phyloP scores from a whole-genome alignment of 2,797 vertebrate species.

The Melanotaenia nigrans region DNA sequence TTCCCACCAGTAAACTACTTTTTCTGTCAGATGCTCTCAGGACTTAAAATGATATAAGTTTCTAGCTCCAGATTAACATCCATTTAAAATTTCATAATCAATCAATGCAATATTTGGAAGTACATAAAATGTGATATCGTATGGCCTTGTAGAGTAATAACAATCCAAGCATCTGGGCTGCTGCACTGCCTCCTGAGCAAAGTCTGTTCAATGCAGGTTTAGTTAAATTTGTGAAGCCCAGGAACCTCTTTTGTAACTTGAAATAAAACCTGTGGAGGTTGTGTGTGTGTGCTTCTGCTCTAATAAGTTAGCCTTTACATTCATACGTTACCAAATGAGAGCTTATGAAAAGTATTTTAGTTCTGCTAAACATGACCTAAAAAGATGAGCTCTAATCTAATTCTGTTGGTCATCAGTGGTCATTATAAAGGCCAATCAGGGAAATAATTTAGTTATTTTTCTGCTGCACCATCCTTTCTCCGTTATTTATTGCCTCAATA shows the following conservation, averaged over 20 bases:
- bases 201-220: neutral
- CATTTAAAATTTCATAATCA: neutral
- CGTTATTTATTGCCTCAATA: neutral
- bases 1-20: neutral
- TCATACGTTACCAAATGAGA: neutral
- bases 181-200: slow-evolving; percentile 6
- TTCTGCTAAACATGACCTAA: neutral
- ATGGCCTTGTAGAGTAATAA: neutral
- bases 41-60: slow-evolving; percentile 22
- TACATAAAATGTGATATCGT: neutral
- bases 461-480: too few relatives aligned
- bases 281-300: neutral
- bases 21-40: slow-evolving; percentile 41
- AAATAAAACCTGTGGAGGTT: neutral
- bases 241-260: neutral
- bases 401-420: neutral
- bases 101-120: slow-evolving; percentile 22
- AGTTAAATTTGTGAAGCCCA: neutral
- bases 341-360: neutral
- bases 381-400: too few relatives aligned
- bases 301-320: neutral
- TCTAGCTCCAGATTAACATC: neutral
- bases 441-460: neutral
- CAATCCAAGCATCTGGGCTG: neutral
- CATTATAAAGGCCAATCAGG: neutral